phyloP scores from a whole-genome alignment of 2,797 vertebrate genomes.

The Picus viridis region DNA sequence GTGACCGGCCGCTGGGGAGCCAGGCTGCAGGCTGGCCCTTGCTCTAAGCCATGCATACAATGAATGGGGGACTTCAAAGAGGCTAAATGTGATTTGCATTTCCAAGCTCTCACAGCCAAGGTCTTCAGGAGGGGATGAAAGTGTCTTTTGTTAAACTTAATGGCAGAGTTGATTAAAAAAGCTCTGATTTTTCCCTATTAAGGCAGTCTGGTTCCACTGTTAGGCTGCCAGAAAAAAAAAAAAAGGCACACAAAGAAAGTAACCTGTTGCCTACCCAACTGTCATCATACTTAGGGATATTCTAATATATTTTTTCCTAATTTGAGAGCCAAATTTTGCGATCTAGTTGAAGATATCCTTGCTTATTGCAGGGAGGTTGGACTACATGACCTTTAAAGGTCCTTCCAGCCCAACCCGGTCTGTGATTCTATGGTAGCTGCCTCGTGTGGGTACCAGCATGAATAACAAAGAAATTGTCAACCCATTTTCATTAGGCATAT shows the following conservation, averaged over 20 bases:
- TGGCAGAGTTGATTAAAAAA: constrained; percentile 51
- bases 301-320: not conserved
- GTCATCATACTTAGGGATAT: not conserved
- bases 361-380: no score
- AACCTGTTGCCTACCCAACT: not conserved
- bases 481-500: not conserved
- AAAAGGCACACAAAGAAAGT: not conserved
- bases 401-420: no score
- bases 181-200: constrained; percentile 22
- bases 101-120: constrained; percentile 51
- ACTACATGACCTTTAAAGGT: no score
- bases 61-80: constrained; percentile 32
- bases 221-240: not conserved
- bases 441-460: not conserved
- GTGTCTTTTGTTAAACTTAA: constrained; percentile 65
- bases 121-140: constrained; percentile 51
- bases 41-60: not conserved
- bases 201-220: not conserved
- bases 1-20: not conserved
- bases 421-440: not conserved
- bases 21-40: not conserved
- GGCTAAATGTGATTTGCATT: constrained; percentile 44
- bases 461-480: not conserved
- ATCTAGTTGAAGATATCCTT: no score
- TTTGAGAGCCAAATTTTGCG: not conserved